Conservation (phyloP, 1,140 invertebrate genomes). For the Diprion similis region DNA sequence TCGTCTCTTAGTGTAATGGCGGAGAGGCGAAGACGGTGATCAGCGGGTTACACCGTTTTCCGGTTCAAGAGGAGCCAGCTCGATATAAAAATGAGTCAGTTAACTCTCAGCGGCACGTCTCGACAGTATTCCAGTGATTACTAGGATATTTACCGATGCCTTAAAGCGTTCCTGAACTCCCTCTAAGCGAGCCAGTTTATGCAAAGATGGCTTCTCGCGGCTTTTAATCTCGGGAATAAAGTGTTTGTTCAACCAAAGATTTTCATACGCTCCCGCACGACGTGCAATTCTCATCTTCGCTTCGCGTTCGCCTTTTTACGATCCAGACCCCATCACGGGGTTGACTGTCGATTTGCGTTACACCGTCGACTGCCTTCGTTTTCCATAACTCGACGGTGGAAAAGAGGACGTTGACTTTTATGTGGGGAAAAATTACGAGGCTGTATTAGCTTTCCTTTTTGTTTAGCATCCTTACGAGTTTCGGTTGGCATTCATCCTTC, state of each 20-base stretch:
- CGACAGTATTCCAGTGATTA: slow-evolving; percentile 51
- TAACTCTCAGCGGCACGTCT: slow-evolving; percentile 53
- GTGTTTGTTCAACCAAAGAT: slow-evolving; percentile 1
- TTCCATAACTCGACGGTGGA: no score
- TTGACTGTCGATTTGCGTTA: no score
- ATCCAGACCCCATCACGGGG: neutral
- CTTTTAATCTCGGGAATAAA: slow-evolving; percentile 8
- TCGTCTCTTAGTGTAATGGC: no score
- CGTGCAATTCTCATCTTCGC: neutral
- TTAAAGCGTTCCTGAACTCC: slow-evolving; percentile 30
- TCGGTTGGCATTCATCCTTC: no score
- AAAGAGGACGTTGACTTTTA: no score
- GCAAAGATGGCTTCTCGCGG: slow-evolving; percentile 6
- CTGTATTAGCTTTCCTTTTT: no score
- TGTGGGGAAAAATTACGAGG: no score
- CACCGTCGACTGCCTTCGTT: no score
- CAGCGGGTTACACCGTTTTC: neutral
- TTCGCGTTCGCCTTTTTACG: neutral
- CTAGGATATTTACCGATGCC: slow-evolving; percentile 50
- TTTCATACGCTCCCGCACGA: neutral
- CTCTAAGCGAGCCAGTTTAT: slow-evolving; percentile 30
- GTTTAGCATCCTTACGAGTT: no score
- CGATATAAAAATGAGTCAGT: slow-evolving; percentile 56
- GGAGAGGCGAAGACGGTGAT: neutral
- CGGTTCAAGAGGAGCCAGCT: slow-evolving; percentile 13